Conservation (phyloP, 2,888 invertebrate genomes). For the Marasmarcha lunaedactyla region DNA sequence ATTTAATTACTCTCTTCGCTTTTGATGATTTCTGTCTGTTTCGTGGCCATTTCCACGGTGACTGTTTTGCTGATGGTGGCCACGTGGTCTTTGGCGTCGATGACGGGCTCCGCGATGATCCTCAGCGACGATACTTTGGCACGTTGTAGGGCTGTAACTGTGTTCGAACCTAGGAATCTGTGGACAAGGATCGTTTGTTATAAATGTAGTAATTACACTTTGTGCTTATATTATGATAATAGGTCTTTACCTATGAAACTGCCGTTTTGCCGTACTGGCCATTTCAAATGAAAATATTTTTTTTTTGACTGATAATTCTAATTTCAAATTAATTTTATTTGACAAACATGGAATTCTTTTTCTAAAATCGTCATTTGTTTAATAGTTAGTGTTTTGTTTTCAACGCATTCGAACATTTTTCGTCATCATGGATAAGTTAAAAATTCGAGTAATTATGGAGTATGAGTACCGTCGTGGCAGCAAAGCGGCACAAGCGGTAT, state of each 20-base stretch:
- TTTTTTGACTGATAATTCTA: too few species aligned
- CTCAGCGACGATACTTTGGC: conserved; percentile 90
- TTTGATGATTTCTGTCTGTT: not conserved
- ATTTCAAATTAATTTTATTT: too few species aligned
- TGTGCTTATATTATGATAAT: not conserved
- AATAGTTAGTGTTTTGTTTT: too few species aligned
- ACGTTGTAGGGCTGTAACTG: conserved; percentile 89
- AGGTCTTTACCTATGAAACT: too few species aligned
- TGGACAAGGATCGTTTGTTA: conserved; percentile 17
- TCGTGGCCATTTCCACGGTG: conserved; percentile 47
- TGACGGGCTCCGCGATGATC: conserved; percentile 62
- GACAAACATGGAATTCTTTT: too few species aligned
- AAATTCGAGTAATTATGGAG: too few species aligned
- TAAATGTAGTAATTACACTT: not conserved
- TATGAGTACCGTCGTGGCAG: too few species aligned
- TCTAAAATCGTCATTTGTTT: too few species aligned
- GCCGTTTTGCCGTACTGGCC: too few species aligned
- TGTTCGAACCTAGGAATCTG: conserved; percentile 89
- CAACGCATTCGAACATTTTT: not conserved
- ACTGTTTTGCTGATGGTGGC: conserved; percentile 62
- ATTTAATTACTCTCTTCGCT: not conserved
- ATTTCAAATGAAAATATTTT: too few species aligned
- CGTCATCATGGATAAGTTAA: too few species aligned
- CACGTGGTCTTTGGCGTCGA: conserved; percentile 29
- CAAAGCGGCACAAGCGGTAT: too few species aligned